Evolutionary conservation across 2,113 vertebrate species (phyloP).

Genomic region (Macaca nemestrina): DNA sequence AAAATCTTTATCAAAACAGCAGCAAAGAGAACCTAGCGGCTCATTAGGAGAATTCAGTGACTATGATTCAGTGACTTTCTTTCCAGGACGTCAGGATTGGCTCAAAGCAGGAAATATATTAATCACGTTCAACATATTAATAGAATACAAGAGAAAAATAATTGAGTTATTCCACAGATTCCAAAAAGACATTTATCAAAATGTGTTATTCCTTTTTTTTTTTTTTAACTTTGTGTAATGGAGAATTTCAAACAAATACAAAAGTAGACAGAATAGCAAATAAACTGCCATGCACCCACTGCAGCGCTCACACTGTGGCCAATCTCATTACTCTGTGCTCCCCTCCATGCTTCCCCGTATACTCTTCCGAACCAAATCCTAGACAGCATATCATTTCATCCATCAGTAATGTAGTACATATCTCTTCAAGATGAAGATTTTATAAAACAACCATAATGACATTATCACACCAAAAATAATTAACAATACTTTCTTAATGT

Average conservation of each 20-base stretch:
- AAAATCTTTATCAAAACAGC: not conserved
- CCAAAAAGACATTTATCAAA: not conserved
- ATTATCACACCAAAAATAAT: not conserved
- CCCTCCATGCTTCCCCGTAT: too few species aligned
- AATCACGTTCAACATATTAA: not conserved
- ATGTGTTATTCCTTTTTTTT: not conserved
- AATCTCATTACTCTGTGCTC: not conserved
- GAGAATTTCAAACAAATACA: not conserved
- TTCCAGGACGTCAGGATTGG: not conserved
- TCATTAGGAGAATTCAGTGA: not conserved
- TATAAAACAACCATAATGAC: not conserved
- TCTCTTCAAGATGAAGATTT: not conserved
- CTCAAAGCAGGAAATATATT: not conserved
- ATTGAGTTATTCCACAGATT: not conserved
- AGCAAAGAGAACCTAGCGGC: not conserved
- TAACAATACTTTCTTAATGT: not conserved
- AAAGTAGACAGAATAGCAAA: not conserved
- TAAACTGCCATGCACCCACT: too few species aligned
- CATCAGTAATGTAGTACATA: not conserved
- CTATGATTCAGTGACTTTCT: not conserved
- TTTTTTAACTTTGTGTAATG: not conserved
- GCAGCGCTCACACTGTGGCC: not conserved
- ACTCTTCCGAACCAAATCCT: not conserved
- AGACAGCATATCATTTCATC: not conserved
- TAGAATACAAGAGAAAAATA: not conserved